These are phyloP conservation scores for Ypsolopha scabrella DNA, from an alignment of 2,888 invertebrate genomes.

Conservation along the genomic window DNA sequence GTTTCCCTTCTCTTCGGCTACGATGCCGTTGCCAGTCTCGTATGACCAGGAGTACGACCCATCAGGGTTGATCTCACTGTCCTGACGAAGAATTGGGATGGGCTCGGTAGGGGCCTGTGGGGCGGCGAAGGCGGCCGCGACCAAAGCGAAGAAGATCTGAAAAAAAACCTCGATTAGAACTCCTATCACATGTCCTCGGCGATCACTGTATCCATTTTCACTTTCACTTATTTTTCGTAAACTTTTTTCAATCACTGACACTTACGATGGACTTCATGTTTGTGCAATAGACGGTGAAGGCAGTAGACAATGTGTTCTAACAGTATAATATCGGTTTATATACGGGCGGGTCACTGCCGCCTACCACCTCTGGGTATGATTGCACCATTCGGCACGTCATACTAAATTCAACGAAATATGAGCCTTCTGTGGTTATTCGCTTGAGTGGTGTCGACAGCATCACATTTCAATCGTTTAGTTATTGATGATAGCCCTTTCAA, in stretches of 20 bases:
- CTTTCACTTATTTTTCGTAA: conserved; percentile 3
- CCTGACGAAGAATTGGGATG: conserved; percentile 66
- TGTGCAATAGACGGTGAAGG: conserved; percentile 42
- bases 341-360: conserved; percentile 39
- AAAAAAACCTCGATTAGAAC: conserved; percentile 17
- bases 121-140: conserved; percentile 46
- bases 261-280: conserved; percentile 65
- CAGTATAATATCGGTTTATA: conserved; percentile 56
- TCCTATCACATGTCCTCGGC: neutral
- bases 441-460: conserved; percentile 26
- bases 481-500: neutral
- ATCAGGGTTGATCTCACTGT: conserved; percentile 66
- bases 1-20: conserved; percentile 64
- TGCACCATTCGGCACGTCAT: conserved; percentile 52
- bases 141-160: conserved; percentile 47
- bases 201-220: conserved; percentile 2
- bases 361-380: conserved; percentile 55
- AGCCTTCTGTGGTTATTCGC: conserved; percentile 32
- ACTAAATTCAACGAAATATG: conserved; percentile 53
- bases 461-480: conserved; percentile 6
- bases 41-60: conserved; percentile 71
- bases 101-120: conserved; percentile 44
- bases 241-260: conserved; percentile 30
- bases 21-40: conserved; percentile 76
- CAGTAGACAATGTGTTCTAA: conserved; percentile 61